Conservation (phyloP, 2,888 invertebrate genomes). For the Pyrgus malvae region DNA sequence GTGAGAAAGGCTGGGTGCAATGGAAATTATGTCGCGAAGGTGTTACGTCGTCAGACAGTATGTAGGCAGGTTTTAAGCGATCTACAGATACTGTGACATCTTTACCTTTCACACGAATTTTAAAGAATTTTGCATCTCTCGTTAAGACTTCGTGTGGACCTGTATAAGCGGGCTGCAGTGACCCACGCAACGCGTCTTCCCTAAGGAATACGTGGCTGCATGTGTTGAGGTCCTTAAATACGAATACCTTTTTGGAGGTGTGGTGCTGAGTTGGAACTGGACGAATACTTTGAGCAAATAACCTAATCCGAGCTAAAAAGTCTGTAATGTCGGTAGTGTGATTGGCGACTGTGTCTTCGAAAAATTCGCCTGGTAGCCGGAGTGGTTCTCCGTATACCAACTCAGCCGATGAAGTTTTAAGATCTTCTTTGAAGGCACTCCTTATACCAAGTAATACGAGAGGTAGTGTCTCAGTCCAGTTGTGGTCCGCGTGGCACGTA, state of each 20-base stretch:
- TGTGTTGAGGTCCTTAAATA: slow-evolving; percentile 38
- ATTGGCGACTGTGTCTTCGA: background rate
- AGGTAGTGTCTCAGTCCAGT: background rate
- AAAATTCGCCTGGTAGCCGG: background rate
- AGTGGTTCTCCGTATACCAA: background rate
- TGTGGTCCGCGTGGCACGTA: slow-evolving; percentile 13
- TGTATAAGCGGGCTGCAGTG: slow-evolving; percentile 38
- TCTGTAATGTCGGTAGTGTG: slow-evolving; percentile 7
- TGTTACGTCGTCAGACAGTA: slow-evolving; percentile 13
- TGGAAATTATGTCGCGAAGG: too few species aligned
- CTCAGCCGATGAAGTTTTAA: background rate
- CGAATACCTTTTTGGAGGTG: slow-evolving; percentile 33
- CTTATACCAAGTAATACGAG: background rate
- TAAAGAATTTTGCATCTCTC: slow-evolving; percentile 35
- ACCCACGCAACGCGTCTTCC: slow-evolving; percentile 35
- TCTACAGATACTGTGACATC: slow-evolving; percentile 35
- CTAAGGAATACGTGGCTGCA: slow-evolving; percentile 36
- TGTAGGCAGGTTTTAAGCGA: slow-evolving; percentile 37
- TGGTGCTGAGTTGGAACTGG: slow-evolving; percentile 27
- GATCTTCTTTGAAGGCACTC: background rate
- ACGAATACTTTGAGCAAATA: slow-evolving; percentile 8
- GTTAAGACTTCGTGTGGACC: slow-evolving; percentile 38
- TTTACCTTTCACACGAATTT: slow-evolving; percentile 33
- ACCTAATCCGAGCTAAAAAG: slow-evolving; percentile 25
- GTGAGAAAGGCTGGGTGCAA: too few species aligned